Evolutionary conservation across 2,888 invertebrate species (phyloP), one percentile per base, ranked within the genome.

Genomic region (Drosophila affinis): DNA sequence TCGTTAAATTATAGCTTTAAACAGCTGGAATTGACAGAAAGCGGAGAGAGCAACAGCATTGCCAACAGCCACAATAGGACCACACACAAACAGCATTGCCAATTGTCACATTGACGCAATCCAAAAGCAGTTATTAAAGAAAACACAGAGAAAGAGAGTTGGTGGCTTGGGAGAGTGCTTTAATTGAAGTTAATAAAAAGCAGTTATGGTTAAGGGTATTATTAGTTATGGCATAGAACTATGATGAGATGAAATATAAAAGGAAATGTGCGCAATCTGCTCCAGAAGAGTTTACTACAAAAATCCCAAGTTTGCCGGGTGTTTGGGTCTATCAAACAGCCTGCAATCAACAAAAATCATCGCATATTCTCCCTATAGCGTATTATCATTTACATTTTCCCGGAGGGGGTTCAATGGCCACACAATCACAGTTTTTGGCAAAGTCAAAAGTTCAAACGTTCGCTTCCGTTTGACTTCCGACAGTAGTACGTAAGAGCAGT

Each of bases 71-170:
- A 72, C 73, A 52, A 39, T 59, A 55, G 9, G 54, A 34, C 34
- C 27, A 46, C 57, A 73, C 65, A 59, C 55, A 86, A 67, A 75
- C 48, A 48, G 56, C 73, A 53, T 64, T 67, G 57, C 57, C 82
- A 87, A 85, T 82, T 82, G 85, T 87, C 88, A 70, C 79, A 87
- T 82, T 82, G 88, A 82, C 88, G 86, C 86, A 82, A 82, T 68
- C 48, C 18, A n/a, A 39, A 14, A 34, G 32, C 17, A 17, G 45
- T 46, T 10, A 10, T 48, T 14, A 9, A 32, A 57, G 14, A 34
- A 58, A 34, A 58, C 44, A 47, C 14, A 39, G 39, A 34, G 34
- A 34, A 14, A 39, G 9, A 7, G 39, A 39, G 39, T 14, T 29
- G 9, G 29, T 9, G 29, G 29, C 39, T 14, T 39, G 39, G 39